Percentiles rank a stretch among this genome's conserved stretches.
Evolutionary conservation across 2,888 invertebrate species (phyloP).

Genomic region (Drosophila formosana): DNA sequence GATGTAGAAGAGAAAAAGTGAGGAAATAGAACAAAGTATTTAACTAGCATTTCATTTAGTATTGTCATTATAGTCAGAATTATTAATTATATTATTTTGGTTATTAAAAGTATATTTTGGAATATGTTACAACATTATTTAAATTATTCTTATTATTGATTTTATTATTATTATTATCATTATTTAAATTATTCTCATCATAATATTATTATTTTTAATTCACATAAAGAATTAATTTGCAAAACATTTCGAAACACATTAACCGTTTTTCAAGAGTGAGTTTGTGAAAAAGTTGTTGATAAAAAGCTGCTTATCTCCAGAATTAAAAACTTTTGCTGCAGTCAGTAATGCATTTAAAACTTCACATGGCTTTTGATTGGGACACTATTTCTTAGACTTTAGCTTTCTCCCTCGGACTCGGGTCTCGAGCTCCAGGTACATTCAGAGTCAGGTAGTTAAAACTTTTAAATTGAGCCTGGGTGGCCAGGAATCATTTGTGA

Average conservation of each 20-base stretch:
- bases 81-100: background rate
- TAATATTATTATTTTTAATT: too few species aligned
- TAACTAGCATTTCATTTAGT: background rate
- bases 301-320: slow-evolving; percentile 20
- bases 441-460: slow-evolving; percentile 73
- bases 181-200: background rate
- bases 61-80: background rate
- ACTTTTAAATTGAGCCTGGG: slow-evolving; percentile 73
- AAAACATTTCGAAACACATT: slow-evolving; percentile 12
- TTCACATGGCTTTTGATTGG: slow-evolving; percentile 57
- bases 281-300: slow-evolving; percentile 6
- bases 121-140: too few species aligned
- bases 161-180: background rate
- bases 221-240: background rate
- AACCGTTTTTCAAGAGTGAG: slow-evolving; percentile 6
- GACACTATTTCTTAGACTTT: slow-evolving; percentile 48
- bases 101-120: too few species aligned
- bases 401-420: slow-evolving; percentile 6
- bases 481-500: slow-evolving; percentile 69
- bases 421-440: slow-evolving; percentile 2
- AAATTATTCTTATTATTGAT: background rate
- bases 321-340: slow-evolving; percentile 38
- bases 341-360: slow-evolving; percentile 27
- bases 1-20: background rate
- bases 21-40: background rate